phyloP scores from a whole-genome alignment of 2,797 vertebrate genomes.

The Lithobates sylvaticus region DNA sequence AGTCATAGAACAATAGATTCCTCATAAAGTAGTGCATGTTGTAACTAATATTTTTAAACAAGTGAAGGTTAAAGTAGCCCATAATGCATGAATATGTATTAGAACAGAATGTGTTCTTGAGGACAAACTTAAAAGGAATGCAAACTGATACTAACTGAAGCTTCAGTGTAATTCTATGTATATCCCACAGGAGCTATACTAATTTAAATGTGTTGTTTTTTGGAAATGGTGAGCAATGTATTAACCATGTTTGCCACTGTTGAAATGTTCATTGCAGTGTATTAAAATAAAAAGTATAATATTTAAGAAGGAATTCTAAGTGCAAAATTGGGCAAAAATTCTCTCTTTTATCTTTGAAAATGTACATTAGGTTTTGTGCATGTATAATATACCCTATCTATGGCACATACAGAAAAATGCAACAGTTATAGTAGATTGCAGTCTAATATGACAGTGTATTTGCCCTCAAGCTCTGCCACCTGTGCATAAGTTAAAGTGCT shows the following conservation, averaged over 20 bases:
- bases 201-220: background rate
- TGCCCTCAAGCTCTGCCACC: too few species aligned
- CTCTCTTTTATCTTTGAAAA: too few species aligned
- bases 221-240: background rate
- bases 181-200: background rate
- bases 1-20: background rate
- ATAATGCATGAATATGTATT: constrained; percentile 23
- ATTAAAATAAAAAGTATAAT: too few species aligned
- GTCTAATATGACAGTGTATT: too few species aligned
- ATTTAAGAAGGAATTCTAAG: too few species aligned
- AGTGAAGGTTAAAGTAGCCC: constrained; percentile 27
- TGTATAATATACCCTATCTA: too few species aligned
- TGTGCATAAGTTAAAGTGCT: too few species aligned
- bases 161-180: background rate
- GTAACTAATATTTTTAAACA: constrained; percentile 9
- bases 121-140: constrained; percentile 40
- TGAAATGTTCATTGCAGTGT: background rate
- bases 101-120: constrained; percentile 9
- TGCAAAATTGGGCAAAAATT: too few species aligned
- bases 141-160: background rate
- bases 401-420: too few species aligned
- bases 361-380: too few species aligned
- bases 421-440: too few species aligned
- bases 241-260: background rate
- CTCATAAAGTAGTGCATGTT: background rate